phyloP scores from a whole-genome alignment of 1,140 invertebrate genomes.

The Drosophila quadrilineata region DNA sequence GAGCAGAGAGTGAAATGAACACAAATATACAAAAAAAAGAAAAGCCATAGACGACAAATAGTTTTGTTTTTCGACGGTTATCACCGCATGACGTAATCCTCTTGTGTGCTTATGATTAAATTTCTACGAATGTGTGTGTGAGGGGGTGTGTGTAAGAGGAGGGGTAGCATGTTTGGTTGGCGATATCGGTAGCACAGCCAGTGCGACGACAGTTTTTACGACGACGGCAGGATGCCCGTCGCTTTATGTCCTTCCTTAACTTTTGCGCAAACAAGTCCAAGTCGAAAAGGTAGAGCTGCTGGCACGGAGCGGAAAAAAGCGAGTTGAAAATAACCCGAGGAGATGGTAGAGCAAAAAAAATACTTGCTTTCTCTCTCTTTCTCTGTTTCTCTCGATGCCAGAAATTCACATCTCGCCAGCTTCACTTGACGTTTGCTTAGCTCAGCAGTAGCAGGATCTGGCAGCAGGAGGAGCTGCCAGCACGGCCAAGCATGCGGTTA shows the following conservation, averaged over 20 bases:
- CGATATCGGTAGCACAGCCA: constrained; percentile 73
- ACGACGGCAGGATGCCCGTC: constrained; percentile 63
- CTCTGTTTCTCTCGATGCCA: constrained; percentile 15
- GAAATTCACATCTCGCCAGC: constrained; percentile 25
- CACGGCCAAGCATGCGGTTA: constrained; percentile 2
- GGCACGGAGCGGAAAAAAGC: constrained; percentile 20
- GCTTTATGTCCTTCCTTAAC: constrained; percentile 75
- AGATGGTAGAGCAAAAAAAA: too few relatives aligned
- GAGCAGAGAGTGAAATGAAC: too few relatives aligned
- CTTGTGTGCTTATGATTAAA: constrained; percentile 74
- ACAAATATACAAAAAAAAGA: too few relatives aligned
- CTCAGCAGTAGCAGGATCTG: too few relatives aligned
- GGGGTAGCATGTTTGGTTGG: constrained; percentile 5
- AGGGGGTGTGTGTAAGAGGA: background rate
- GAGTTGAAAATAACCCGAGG: constrained; percentile 15
- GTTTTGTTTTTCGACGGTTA: constrained; percentile 61
- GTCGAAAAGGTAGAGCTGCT: constrained; percentile 72
- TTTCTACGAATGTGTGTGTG: constrained; percentile 21
- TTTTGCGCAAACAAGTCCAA: constrained; percentile 75
- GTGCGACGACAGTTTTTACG: constrained; percentile 74
- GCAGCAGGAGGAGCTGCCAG: too few relatives aligned
- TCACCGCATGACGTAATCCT: constrained; percentile 68
- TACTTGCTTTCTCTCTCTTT: too few relatives aligned
- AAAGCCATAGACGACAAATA: constrained; percentile 68
- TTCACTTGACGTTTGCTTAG: constrained; percentile 38